A percentile compares a stretch with the other conserved stretches of the same genome.
Conservation (phyloP, 2,113 vertebrate genomes). For the Microcebus lehilahytsara region DNA sequence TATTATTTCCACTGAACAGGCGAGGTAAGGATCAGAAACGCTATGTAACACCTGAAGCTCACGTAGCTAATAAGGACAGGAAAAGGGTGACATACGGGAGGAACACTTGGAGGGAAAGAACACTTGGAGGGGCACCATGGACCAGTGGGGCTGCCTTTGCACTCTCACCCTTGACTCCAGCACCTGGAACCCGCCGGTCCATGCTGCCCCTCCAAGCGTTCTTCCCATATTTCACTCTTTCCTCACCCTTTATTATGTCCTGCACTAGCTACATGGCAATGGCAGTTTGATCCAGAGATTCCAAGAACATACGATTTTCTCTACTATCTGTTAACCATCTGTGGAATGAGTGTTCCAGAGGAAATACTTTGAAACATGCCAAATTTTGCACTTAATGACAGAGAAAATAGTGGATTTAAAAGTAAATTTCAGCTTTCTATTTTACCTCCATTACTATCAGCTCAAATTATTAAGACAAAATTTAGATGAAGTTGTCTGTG, state of each 20-base stretch:
- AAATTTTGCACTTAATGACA: neutral
- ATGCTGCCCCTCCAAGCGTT: fast-evolving
- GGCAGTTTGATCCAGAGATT: neutral
- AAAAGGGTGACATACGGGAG: no score
- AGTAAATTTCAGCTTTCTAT: conserved; percentile 33
- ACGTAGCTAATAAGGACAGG: neutral
- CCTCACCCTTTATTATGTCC: neutral
- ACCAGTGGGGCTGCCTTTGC: neutral
- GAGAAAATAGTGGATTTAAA: conserved; percentile 44
- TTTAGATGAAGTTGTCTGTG: neutral
- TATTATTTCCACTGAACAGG: neutral
- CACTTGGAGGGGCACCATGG: no score
- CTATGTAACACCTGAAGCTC: neutral
- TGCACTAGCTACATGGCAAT: neutral
- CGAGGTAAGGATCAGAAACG: neutral
- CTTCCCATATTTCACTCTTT: neutral
- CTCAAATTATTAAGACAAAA: conserved; percentile 37
- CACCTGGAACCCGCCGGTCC: no score
- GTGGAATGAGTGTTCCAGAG: neutral
- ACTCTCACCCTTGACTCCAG: neutral
- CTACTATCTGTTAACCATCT: neutral
- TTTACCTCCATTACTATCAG: conserved; percentile 3
- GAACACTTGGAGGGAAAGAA: no score
- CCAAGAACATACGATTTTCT: neutral
- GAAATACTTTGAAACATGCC: neutral